Percentiles rank a stretch among this genome's conserved stretches.
Evolutionary conservation across 2,888 invertebrate genomes (phyloP).

Genomic region (Dusona sp.): DNA sequence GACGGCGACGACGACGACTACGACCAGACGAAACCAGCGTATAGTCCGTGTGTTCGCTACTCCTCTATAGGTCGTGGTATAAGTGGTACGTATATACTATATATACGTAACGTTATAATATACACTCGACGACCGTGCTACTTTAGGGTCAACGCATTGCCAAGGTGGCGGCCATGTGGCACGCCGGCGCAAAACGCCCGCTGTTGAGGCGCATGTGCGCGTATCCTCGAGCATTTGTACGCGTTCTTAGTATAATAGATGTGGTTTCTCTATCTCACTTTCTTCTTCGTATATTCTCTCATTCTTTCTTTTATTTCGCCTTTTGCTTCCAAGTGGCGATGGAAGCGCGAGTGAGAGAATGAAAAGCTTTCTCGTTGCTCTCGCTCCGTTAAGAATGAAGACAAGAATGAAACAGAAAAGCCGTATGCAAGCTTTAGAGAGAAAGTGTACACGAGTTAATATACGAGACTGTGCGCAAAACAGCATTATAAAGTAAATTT

Average conservation of each 20-base stretch:
- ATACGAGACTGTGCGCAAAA: neutral
- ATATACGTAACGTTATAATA: slow-evolving; percentile 41
- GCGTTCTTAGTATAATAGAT: slow-evolving; percentile 17
- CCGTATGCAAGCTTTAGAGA: neutral
- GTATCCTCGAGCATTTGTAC: slow-evolving; percentile 48
- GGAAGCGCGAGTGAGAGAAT: neutral
- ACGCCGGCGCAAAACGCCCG: slow-evolving; percentile 78
- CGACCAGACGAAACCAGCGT: slow-evolving; percentile 31
- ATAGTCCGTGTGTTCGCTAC: slow-evolving; percentile 29
- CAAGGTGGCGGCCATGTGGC: slow-evolving; percentile 83
- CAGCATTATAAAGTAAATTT: too few relatives aligned
- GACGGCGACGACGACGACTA: slow-evolving; percentile 13
- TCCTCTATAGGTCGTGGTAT: slow-evolving; percentile 46
- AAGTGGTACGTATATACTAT: slow-evolving; percentile 1
- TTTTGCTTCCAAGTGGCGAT: neutral
- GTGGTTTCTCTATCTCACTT: slow-evolving; percentile 17
- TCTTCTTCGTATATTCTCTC: neutral
- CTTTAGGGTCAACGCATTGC: slow-evolving; percentile 84
- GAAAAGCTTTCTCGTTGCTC: neutral
- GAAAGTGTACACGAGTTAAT: neutral
- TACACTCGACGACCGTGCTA: slow-evolving; percentile 70
- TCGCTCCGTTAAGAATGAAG: neutral
- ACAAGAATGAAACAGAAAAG: neutral
- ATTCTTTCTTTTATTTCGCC: neutral
- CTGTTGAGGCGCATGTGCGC: slow-evolving; percentile 72